Base-by-base conservation (phyloP, 2,113 vertebrate genomes). In the Lagenorhynchus albirostris region DNA sequence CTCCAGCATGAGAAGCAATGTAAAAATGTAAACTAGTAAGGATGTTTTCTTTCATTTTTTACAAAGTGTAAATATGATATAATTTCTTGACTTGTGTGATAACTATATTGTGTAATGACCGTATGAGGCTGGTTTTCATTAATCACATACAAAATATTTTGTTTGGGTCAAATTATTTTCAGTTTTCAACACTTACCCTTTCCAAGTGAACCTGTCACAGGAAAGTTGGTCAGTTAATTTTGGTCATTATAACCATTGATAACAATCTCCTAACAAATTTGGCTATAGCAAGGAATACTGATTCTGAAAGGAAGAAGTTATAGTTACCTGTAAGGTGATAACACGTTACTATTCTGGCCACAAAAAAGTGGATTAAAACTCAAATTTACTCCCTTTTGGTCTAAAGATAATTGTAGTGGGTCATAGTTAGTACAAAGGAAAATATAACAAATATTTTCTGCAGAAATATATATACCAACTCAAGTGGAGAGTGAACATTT, bases 1-100 rank as follows among this genome's bases (percentile, higher is more conserved):
- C 73, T 95, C 38, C 41, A 89, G 91, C 36, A 92, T 87, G 96
- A 77, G 68, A 6, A 93, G 26, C 15, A 92, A 74, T 84, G 53
- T 44, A 89, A 76, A 96, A 91, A 50, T 71, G 3, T 92, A 74
- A 96, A 92, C 82, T 53, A 87, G 36, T 23, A 92, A 86, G 41
- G n/a, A 33, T 95, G 44, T 36, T 73, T 89, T n/a, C n/a, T 70
- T 65, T 96, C 21, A n/a, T 67, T 53, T 84, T 53, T 47, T 55
- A 81, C 50, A 68, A 84, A 83, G 15, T 55, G 41, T 85, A 60
- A 89, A 83, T 71, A 70, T 8, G 21, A 58, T 41, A 67, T 68
- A 94, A 93, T 95, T 94, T 96, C n/a, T 81, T 88, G 13, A 63
- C 12, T 41, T 47, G 1, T n/a, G 20, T 47, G 26, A 55, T 84